Evolutionary conservation across 2,888 invertebrate species (phyloP), one percentile per base, ranked within the genome.

Genomic region (Agrilus cyanescens): DNA sequence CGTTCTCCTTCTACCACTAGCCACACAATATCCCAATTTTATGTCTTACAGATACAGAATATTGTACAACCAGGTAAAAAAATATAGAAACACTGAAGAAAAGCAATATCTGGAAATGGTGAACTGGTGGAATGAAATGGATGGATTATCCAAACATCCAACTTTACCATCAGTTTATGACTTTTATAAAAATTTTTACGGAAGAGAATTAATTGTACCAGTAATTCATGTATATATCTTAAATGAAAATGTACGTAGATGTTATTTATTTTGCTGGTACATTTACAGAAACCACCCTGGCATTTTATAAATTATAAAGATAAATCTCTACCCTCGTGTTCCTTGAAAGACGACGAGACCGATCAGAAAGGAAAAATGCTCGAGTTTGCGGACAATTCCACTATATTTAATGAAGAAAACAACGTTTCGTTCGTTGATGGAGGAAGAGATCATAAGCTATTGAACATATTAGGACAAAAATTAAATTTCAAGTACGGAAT

Each of bases 401-500:
- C 18, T 18, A 18, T 4, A 3, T 4, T 5, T 18, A 18, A 4
- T 5, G 18, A 18, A 18, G 18, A 18, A 18, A 18, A 80, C 50
- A 71, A 70, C 34, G 58, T 50, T 25, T 59, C 77, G 33, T 67
- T 70, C 50, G 82, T 83, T 2, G 71, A 76, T 1, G 83, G 83
- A 1, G 85, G 85, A 1, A 67, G 85, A 41, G 85, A 85, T 60
- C 78, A 84, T 63, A 77, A 80, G 52, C 68, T 85, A 6, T 65
- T 85, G 1, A 65, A 70, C 10, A 57, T 84, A 1, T 59, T 85
- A 43, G 73, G 82, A 0, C 62, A 71, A 41, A 79, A 80, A 57
- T 70, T 85, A 40, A 83, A 85, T 61, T 85, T 85, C 57, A 75
- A 73, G 73, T 78, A 62, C n/a, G n/a, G 57, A 39, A 15, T 20